Conservation (phyloP, 2,797 vertebrate species). For the Xyrichtys novacula region DNA sequence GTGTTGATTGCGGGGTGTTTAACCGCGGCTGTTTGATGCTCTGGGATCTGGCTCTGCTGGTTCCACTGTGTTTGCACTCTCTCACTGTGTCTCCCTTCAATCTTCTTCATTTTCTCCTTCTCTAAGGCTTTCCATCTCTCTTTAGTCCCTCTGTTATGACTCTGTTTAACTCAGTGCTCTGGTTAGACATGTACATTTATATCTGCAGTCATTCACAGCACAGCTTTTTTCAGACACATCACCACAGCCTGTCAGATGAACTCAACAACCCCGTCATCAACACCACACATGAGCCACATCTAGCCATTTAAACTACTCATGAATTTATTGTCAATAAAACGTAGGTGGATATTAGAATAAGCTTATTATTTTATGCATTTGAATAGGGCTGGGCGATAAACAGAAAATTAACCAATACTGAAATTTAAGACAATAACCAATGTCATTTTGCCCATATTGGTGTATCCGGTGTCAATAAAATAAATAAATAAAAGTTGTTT, state of each 20-base stretch:
- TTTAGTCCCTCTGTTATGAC: slow-evolving; percentile 8
- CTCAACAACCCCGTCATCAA: background rate
- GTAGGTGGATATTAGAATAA: too few species aligned
- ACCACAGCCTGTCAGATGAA: slow-evolving; percentile 11
- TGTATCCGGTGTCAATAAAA: too few species aligned
- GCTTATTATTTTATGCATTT: too few species aligned
- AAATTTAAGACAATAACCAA: too few species aligned
- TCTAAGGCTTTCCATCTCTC: slow-evolving; percentile 10
- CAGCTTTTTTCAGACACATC: background rate
- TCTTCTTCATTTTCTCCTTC: slow-evolving; percentile 2
- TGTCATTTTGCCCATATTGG: too few species aligned
- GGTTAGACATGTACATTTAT: slow-evolving; percentile 19
- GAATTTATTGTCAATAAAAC: too few species aligned
- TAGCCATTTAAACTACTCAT: too few species aligned
- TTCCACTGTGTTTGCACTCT: slow-evolving; percentile 62
- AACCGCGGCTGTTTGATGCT: slow-evolving; percentile 76
- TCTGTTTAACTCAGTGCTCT: slow-evolving; percentile 5
- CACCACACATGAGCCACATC: background rate
- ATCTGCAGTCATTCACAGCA: slow-evolving; percentile 18
- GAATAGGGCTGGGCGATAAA: too few species aligned
- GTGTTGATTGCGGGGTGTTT: slow-evolving; percentile 84
- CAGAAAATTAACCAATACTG: too few species aligned
- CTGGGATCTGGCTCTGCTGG: slow-evolving; percentile 58
- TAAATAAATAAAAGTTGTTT: too few species aligned
- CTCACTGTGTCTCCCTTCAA: slow-evolving; percentile 15